Conservation (phyloP, 2,113 vertebrate genomes). For the Anseranas semipalmata region DNA sequence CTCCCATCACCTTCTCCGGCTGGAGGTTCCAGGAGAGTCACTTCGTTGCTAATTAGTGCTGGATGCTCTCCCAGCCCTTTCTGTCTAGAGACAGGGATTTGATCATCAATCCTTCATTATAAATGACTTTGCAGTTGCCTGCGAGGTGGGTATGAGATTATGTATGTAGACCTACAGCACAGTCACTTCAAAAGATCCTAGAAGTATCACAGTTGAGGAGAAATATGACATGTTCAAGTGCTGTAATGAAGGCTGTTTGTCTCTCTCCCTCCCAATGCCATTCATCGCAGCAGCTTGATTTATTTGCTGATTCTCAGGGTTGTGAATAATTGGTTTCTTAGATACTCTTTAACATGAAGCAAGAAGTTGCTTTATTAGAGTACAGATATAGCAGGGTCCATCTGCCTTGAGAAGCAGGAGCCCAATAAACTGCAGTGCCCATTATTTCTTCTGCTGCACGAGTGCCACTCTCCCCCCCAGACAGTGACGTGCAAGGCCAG, state of each 20-base stretch:
- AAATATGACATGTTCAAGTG: fast-evolving
- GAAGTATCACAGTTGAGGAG: not conserved
- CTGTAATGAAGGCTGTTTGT: not conserved
- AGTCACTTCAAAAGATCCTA: not conserved
- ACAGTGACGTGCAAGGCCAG: not conserved
- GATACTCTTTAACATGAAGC: not conserved
- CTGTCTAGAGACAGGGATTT: fast-evolving
- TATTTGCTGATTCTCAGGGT: not conserved
- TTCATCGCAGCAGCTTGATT: fast-evolving
- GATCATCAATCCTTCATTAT: not conserved
- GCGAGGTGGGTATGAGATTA: not conserved
- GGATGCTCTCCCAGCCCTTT: not conserved
- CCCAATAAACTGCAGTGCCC: not conserved
- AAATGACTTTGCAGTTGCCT: not conserved
- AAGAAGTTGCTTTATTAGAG: not conserved
- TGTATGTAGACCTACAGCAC: fast-evolving
- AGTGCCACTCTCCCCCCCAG: fast-evolving
- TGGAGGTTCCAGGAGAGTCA: fast-evolving
- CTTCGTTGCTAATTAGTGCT: fast-evolving
- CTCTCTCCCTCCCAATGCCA: not conserved
- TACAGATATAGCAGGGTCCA: not conserved
- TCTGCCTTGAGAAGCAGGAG: not conserved
- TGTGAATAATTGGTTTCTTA: not conserved
- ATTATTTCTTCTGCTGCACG: fast-evolving
- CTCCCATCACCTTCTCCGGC: fast-evolving